Evolutionary conservation across 2,113 vertebrate species (phyloP).

Genomic region (Chitala chitala): DNA sequence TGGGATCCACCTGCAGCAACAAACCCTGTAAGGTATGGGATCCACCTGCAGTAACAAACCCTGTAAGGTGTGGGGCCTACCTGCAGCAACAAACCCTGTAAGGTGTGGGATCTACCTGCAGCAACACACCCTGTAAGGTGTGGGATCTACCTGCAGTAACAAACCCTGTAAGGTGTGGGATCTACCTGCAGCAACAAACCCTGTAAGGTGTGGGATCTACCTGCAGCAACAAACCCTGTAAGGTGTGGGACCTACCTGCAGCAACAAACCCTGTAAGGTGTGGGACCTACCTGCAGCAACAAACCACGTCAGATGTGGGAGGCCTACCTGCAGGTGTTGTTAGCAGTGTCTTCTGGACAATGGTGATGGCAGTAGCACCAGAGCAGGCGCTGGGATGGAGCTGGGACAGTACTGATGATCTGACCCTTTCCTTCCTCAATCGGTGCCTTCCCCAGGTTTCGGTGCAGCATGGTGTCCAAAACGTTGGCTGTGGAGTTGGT

Average conservation of each 20-base stretch:
- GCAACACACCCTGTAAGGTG: neutral
- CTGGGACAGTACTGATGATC: conserved; percentile 65
- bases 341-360: conserved; percentile 84
- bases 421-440: conserved; percentile 62
- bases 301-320: neutral
- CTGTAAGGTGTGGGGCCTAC: no score
- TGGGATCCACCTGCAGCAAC: conserved; percentile 82
- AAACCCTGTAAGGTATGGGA: no score
- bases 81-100: no score
- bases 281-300: neutral
- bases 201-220: conserved; percentile 48
- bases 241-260: neutral
- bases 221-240: no score
- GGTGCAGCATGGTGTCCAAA: conserved; percentile 76
- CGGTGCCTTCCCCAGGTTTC: conserved; percentile 74
- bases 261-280: neutral
- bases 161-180: no score
- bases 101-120: neutral
- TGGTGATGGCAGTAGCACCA: conserved; percentile 88
- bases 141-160: conserved; percentile 89
- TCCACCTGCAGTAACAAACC: no score
- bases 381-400: conserved; percentile 70
- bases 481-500: conserved; percentile 58
- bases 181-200: neutral
- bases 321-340: conserved; percentile 89